A percentile compares a stretch with the other conserved stretches of the same genome.
phyloP scores from a whole-genome alignment of 2,888 invertebrate species.

The Acronicta alni region DNA sequence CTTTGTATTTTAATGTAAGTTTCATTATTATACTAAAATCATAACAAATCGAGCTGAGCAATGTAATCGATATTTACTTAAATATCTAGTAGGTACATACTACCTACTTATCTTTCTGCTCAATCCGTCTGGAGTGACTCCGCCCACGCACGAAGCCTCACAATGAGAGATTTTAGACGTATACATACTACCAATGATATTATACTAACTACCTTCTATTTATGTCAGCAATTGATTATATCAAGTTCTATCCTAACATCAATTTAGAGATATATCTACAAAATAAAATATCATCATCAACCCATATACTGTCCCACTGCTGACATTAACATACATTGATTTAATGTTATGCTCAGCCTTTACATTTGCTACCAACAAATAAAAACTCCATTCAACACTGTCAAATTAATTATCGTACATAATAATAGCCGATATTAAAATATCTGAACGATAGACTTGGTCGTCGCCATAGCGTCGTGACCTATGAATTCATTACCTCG shows the following conservation, averaged over 20 bases:
- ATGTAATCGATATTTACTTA: too few relatives aligned
- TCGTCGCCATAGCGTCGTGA: slow-evolving; percentile 44
- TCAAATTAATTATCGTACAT: slow-evolving; percentile 6
- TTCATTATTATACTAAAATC: too few relatives aligned
- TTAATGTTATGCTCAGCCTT: too few relatives aligned
- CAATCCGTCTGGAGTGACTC: slow-evolving; percentile 12
- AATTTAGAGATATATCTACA: not conserved
- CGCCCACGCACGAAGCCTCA: slow-evolving; percentile 15
- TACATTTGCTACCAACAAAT: not conserved
- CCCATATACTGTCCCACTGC: too few relatives aligned
- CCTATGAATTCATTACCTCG: slow-evolving; percentile 63
- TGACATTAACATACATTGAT: too few relatives aligned
- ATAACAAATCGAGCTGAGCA: too few relatives aligned
- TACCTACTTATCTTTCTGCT: slow-evolving; percentile 6
- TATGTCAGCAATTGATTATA: not conserved
- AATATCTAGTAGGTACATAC: not conserved
- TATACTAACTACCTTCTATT: not conserved
- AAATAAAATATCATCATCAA: not conserved
- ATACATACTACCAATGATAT: too few relatives aligned
- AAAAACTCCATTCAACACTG: slow-evolving; percentile 11
- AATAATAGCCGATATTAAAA: slow-evolving; percentile 9
- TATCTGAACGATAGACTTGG: slow-evolving; percentile 13
- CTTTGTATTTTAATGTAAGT: too few relatives aligned
- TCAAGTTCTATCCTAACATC: not conserved
- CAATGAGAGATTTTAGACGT: not conserved